A percentile compares a stretch with the other conserved stretches of the same genome.
These are phyloP conservation scores for Temnothorax longispinosus DNA, from an alignment of 1,140 invertebrate genomes.

Conservation along the genomic window DNA sequence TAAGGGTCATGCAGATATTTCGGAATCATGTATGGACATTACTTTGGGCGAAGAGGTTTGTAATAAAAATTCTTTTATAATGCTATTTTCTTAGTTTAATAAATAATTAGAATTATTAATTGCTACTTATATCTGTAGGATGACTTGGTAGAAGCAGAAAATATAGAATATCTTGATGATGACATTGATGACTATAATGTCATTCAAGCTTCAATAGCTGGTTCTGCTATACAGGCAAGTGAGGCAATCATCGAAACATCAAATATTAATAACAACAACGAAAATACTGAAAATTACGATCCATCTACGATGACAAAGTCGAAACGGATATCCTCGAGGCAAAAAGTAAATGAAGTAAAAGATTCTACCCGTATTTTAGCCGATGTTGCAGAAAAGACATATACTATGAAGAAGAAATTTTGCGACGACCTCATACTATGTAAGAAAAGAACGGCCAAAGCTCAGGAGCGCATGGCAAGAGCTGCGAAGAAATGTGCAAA, in stretches of 20 bases:
- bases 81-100: not conserved
- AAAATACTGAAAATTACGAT: not conserved
- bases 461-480: not conserved
- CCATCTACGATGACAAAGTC: not conserved
- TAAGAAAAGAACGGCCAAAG: not conserved
- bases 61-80: not conserved
- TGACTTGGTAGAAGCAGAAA: not conserved
- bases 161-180: not conserved
- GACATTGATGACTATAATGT: not conserved
- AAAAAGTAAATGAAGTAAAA: not conserved
- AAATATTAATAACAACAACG: not conserved
- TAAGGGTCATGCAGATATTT: not conserved
- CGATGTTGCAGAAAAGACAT: not conserved
- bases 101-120: not conserved
- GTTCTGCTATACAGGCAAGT: not conserved
- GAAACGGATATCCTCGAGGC: not conserved
- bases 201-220: not conserved
- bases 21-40: not conserved
- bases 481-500: not conserved
- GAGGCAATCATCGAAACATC: not conserved
- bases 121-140: not conserved
- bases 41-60: not conserved
- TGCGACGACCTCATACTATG: not conserved
- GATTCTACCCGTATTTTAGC: not conserved
- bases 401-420: not conserved